Evolutionary conservation across 2,888 invertebrate genomes (phyloP).

Genomic region (Pammene aurita): DNA sequence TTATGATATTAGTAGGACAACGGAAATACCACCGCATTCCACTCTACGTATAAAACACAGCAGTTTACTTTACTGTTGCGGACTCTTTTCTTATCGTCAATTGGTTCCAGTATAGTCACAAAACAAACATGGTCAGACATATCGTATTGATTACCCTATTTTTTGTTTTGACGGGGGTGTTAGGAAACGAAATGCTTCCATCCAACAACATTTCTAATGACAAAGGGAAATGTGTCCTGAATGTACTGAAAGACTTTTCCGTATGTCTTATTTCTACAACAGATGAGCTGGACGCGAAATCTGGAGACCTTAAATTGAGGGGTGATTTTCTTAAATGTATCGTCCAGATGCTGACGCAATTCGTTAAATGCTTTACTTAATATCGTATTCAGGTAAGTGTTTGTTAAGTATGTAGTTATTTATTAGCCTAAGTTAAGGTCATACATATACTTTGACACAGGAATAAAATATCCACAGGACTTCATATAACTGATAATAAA

Average conservation of each 20-base stretch:
- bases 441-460: no score
- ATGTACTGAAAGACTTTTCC: constrained; percentile 1
- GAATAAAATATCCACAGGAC: no score
- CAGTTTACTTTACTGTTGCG: background rate
- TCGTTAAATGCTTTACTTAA: background rate
- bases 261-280: background rate
- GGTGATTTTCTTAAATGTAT: background rate
- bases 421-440: no score
- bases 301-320: background rate
- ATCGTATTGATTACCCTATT: background rate
- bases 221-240: background rate
- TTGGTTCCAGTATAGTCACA: no score
- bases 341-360: background rate
- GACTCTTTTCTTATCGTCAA: background rate
- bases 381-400: background rate
- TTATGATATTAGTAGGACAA: no score
- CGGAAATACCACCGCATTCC: no score
- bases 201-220: no score
- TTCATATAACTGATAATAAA: no score
- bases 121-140: background rate
- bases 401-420: no score
- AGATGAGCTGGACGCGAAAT: background rate
- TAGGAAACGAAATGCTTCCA: no score
- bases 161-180: no score
- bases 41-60: background rate